A percentile compares a stretch with the other conserved stretches of the same genome.
These are phyloP conservation scores for Sebastes vulpes DNA, from an alignment of 2,797 vertebrate genomes.

Conservation along the genomic window DNA sequence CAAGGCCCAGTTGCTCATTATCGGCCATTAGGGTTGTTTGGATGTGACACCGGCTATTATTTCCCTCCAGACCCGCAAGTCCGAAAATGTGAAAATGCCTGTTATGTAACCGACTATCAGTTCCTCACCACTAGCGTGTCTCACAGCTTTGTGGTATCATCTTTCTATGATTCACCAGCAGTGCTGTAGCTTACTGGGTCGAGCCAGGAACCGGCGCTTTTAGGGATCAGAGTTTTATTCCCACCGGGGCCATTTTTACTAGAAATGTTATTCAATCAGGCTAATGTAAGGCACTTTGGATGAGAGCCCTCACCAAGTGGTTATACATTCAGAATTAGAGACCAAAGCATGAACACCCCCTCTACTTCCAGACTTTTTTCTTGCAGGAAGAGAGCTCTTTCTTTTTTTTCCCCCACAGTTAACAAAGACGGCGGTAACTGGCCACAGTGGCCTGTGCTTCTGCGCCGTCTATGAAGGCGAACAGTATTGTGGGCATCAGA, in stretches of 20 bases:
- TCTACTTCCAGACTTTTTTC: background rate
- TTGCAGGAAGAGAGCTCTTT: background rate
- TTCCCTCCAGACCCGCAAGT: slow-evolving; percentile 16
- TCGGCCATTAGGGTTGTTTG: slow-evolving; percentile 32
- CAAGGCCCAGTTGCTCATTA: slow-evolving; percentile 35
- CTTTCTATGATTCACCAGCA: background rate
- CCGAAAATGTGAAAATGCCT: slow-evolving; percentile 33
- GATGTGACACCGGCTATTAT: slow-evolving; percentile 37
- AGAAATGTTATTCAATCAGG: slow-evolving; percentile 29
- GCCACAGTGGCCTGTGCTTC: background rate
- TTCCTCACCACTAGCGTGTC: background rate
- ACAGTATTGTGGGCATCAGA: slow-evolving; percentile 29
- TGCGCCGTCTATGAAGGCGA: background rate
- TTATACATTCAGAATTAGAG: background rate
- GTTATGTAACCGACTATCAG: slow-evolving; percentile 25
- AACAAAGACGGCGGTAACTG: background rate
- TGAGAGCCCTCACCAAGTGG: slow-evolving; percentile 12
- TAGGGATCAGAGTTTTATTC: background rate
- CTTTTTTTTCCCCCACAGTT: background rate
- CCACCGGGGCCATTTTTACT: background rate
- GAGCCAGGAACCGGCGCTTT: background rate
- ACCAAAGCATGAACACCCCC: background rate
- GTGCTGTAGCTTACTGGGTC: background rate
- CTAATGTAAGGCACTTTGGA: slow-evolving; percentile 33
- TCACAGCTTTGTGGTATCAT: background rate